Percentiles rank a stretch among this genome's conserved stretches.
Conservation (phyloP, 2,113 vertebrate genomes). For the Chrysemys picta region DNA sequence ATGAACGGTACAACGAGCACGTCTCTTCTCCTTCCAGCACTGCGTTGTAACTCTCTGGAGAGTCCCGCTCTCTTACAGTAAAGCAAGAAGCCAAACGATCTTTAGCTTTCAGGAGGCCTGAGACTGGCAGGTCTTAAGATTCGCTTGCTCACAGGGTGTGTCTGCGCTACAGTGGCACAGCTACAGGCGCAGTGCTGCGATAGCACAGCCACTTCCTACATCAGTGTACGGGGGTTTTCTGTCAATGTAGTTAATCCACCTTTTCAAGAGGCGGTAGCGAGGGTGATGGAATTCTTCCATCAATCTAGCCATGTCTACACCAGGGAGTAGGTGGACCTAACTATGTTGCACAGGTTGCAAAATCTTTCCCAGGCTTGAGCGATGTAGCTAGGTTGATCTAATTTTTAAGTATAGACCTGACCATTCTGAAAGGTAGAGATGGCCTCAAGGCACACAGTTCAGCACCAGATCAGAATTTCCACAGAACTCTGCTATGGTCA, state of each 20-base stretch:
- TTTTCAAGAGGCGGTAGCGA: no score
- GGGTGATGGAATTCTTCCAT: no score
- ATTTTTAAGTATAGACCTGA: no score
- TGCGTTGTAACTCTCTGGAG: not conserved
- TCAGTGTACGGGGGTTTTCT: no score
- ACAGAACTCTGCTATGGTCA: rapidly evolving
- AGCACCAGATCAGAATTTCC: not conserved
- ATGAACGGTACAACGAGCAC: not conserved
- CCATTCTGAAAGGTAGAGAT: not conserved
- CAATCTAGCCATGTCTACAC: no score
- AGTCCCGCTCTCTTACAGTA: not conserved
- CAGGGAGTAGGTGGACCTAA: no score
- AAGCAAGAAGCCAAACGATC: not conserved
- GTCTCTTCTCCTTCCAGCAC: not conserved
- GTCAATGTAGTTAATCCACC: no score
- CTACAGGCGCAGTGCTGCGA: no score
- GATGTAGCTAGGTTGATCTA: no score
- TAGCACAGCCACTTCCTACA: not conserved
- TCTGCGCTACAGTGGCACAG: not conserved
- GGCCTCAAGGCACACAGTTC: not conserved
- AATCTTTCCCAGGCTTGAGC: no score
- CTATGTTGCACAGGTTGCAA: no score
- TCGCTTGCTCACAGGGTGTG: not conserved
- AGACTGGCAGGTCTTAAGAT: not conserved
- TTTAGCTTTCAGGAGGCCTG: not conserved